Percentiles rank a stretch among this genome's conserved stretches.
phyloP scores from a whole-genome alignment of 1,140 invertebrate species.

The Nephila pilipes region DNA sequence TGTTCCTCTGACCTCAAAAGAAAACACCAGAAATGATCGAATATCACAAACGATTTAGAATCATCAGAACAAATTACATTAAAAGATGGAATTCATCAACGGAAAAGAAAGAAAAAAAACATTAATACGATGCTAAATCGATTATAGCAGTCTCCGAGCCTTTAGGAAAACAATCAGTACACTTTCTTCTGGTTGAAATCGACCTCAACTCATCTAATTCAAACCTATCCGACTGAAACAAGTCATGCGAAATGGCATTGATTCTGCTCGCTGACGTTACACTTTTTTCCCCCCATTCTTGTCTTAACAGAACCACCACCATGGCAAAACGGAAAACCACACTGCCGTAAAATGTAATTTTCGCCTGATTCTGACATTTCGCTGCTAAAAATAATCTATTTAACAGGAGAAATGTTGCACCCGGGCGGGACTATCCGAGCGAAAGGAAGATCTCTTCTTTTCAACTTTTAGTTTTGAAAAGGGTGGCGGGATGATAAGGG shows the following conservation, averaged over 20 bases:
- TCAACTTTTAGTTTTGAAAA: not conserved
- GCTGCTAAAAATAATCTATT: constrained; percentile 43
- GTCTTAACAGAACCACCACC: not conserved
- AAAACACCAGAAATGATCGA: no score
- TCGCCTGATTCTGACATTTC: constrained; percentile 45
- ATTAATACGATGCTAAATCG: not conserved
- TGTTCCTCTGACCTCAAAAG: no score
- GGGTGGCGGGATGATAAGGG: not conserved
- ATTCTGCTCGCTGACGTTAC: constrained; percentile 4
- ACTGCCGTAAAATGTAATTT: constrained; percentile 37
- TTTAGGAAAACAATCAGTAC: constrained; percentile 8
- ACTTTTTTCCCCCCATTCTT: not conserved
- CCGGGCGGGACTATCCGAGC: not conserved
- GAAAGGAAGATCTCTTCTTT: not conserved
- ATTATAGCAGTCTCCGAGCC: not conserved
- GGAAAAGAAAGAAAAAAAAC: no score
- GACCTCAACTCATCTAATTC: not conserved
- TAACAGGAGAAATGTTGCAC: not conserved
- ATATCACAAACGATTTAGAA: no score
- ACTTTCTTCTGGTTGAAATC: not conserved
- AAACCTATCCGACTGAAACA: not conserved
- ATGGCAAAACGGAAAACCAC: not conserved
- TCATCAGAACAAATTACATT: no score
- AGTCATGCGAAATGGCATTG: constrained; percentile 10
- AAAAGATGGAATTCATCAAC: no score